phyloP scores from a whole-genome alignment of 2,797 vertebrate species.

The Sciaenops ocellatus region DNA sequence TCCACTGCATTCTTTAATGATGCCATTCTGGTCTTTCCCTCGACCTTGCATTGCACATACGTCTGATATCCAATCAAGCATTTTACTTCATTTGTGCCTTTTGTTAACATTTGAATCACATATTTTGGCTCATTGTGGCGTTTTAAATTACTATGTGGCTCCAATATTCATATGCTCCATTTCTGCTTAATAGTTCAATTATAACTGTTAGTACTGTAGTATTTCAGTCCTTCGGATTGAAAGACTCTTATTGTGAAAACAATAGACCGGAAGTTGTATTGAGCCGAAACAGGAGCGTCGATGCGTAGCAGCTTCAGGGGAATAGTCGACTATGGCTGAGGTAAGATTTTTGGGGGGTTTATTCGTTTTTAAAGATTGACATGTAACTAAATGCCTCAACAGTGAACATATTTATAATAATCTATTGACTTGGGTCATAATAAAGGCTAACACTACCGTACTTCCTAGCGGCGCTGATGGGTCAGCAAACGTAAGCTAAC shows the following conservation, averaged over 20 bases:
- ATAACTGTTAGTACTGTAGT: too few species aligned
- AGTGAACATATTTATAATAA: rapidly evolving
- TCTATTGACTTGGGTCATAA: background rate
- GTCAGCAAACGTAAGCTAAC: conserved; percentile 52
- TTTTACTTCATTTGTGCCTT: too few species aligned
- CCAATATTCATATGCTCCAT: too few species aligned
- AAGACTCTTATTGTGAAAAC: conserved; percentile 48
- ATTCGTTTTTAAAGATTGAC: background rate
- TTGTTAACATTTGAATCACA: too few species aligned
- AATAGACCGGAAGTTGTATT: conserved; percentile 18
- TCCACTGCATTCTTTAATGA: too few species aligned
- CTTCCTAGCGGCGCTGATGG: background rate
- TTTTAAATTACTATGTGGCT: too few species aligned
- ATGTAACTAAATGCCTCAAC: rapidly evolving
- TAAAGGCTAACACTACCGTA: background rate
- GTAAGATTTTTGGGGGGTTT: conserved; percentile 36
- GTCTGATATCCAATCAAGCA: too few species aligned
- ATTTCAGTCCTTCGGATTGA: background rate
- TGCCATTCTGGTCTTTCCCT: too few species aligned
- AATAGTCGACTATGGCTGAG: conserved; percentile 76
- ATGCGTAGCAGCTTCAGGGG: background rate
- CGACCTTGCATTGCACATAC: too few species aligned
- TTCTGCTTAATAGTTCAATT: too few species aligned
- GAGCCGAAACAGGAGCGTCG: background rate
- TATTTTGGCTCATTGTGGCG: too few species aligned